These are phyloP conservation scores for Zoanthus sociatus DNA, from an alignment of 92 coral and sea anemone genomes.

Conservation along the genomic window DNA sequence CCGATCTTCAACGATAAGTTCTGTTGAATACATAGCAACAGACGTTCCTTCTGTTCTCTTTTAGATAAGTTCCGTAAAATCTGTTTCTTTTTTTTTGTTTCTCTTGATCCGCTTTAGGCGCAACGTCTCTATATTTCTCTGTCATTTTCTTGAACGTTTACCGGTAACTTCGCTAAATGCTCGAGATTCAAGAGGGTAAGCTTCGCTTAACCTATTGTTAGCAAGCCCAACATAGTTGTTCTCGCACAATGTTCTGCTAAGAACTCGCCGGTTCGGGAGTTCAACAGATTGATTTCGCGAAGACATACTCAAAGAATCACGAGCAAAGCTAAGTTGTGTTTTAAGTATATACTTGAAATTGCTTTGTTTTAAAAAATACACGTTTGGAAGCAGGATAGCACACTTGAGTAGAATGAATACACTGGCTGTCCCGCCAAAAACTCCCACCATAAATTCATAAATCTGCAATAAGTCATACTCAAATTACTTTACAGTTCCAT, in stretches of 20 bases:
- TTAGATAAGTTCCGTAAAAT: background rate
- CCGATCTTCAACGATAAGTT: background rate
- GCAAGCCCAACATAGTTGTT: too few relatives aligned
- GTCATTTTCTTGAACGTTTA: too few relatives aligned
- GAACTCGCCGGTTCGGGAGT: too few relatives aligned
- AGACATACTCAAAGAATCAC: background rate
- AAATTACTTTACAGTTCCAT: background rate
- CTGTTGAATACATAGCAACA: background rate
- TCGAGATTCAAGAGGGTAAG: too few relatives aligned
- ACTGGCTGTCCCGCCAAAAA: background rate
- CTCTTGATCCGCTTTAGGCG: too few relatives aligned
- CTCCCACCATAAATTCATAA: background rate
- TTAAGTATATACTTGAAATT: background rate
- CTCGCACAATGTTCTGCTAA: too few relatives aligned
- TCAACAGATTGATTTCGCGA: too few relatives aligned
- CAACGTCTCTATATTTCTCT: too few relatives aligned
- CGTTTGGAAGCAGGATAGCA: background rate
- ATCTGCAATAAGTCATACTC: background rate
- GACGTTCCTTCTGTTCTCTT: constrained; percentile 9
- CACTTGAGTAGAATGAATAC: background rate
- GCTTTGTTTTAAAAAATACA: too few relatives aligned
- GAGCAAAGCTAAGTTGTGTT: background rate
- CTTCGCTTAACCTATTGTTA: too few relatives aligned
- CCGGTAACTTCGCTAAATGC: too few relatives aligned
- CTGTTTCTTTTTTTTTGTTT: too few relatives aligned